Evolutionary conservation across 2,797 vertebrate genomes (phyloP), one percentile per base, ranked within the genome.

Genomic region (Myripristis murdjan): DNA sequence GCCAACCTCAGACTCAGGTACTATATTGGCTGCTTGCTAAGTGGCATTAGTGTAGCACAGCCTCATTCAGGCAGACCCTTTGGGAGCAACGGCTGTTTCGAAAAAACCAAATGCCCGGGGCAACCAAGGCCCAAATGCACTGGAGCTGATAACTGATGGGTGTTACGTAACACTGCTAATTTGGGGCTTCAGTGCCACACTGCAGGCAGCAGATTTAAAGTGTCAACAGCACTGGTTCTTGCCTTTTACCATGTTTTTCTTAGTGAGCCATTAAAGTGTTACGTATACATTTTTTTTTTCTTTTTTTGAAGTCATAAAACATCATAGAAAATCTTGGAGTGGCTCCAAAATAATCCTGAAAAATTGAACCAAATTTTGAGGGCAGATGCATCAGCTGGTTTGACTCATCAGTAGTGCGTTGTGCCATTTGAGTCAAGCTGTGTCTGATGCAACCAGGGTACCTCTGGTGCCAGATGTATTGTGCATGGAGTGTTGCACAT

Each of bases 1-100:
- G 1, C 15, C 1, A 0, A 49, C 78, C 14, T 54, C 62, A 0
- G 83, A 88, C 0, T 59, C 87, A 71, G 95, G 96, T 97, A 90
- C 65, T 2, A 52, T 41, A 53, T 4, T 57, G 23, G 15, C 44
- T 39, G 9, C 39, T n/a, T 48, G 22, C 53, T 41, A 15, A 2
- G 18, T 33, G 70, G 71, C 60, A 2, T 70, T 6, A 61, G 6
- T 20, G 26, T 2, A 3, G n/a, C 18, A 11, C 28, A 18, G 31
- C 64, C 57, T 51, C 33, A 41, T 65, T 72, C 39, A n/a, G 67
- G 11, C 48, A n/a, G 55, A 35, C 22, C 51, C 53, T 56, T 3
- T 31, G 47, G 47, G 54, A 62, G 10, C 39, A 49, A 31, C 0
- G 5, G 64, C 39, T 6, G 53, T 48, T 64, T 0, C 23, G 47